Evolutionary conservation across 2,113 vertebrate genomes (phyloP).

Genomic region (Psittacara wagleri): DNA sequence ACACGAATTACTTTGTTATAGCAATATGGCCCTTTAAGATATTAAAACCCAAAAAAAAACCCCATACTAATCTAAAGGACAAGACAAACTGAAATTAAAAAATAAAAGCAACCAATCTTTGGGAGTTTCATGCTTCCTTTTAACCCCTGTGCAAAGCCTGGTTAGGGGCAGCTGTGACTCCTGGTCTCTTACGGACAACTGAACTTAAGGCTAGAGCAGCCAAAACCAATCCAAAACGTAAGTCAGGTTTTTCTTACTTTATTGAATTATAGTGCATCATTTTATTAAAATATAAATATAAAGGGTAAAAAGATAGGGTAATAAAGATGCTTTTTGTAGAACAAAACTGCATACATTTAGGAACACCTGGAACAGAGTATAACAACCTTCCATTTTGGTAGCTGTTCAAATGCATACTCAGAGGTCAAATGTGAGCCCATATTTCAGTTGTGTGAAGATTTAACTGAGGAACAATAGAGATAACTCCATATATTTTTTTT

Average conservation of each 20-base stretch:
- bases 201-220: not conserved
- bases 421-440: conserved; percentile 15
- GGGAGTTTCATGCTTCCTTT: not conserved
- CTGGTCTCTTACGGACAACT: not conserved
- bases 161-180: not conserved
- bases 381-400: conserved; percentile 23
- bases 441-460: conserved; percentile 24
- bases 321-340: not conserved
- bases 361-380: not conserved
- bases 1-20: not conserved
- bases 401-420: conserved; percentile 34
- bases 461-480: conserved; percentile 45
- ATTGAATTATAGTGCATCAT: not conserved
- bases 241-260: conserved; percentile 19
- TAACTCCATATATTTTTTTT: not conserved
- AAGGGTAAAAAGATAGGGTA: not conserved
- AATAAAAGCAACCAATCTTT: not conserved
- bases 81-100: not conserved
- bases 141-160: not conserved
- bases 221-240: not conserved
- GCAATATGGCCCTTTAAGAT: not conserved
- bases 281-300: not conserved
- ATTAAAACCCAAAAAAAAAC: not conserved
- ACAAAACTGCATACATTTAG: not conserved
- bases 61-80: not conserved